Conservation (phyloP, 2,888 invertebrate species). For the Sminthurinus aureus region DNA sequence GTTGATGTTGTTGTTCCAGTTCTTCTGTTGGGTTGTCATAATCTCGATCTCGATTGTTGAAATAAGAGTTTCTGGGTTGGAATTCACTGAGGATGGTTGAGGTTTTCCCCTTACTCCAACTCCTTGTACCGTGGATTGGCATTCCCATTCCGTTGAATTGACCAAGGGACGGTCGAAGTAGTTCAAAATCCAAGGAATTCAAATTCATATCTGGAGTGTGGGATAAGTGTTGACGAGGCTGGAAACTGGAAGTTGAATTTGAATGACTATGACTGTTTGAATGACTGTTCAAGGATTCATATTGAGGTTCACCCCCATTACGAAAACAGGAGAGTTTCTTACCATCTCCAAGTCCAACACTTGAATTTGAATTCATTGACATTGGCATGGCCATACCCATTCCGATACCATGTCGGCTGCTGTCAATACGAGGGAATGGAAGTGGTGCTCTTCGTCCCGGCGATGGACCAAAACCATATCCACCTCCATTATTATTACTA, state of each 20-base stretch:
- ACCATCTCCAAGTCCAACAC: constrained; percentile 7
- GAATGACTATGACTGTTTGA: not conserved
- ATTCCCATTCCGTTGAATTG: constrained; percentile 5
- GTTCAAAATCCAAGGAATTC: constrained; percentile 33
- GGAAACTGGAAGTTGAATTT: no score
- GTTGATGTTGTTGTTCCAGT: not conserved
- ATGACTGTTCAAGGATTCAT: not conserved
- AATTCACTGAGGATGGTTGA: constrained; percentile 47
- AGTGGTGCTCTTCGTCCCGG: constrained; percentile 49
- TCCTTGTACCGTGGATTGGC: not conserved
- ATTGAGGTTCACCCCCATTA: not conserved
- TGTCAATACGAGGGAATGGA: constrained; percentile 40
- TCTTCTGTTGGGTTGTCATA: not conserved
- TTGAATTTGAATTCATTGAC: no score
- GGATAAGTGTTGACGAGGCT: not conserved
- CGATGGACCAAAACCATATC: constrained; percentile 30
- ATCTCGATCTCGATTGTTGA: not conserved
- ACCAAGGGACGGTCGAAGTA: constrained; percentile 18
- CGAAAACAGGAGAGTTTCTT: constrained; percentile 33
- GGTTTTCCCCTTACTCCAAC: constrained; percentile 30
- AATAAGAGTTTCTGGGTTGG: constrained; percentile 43
- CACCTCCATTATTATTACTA: constrained; percentile 19
- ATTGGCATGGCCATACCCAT: not conserved
- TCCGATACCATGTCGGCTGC: not conserved
- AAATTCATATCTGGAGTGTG: constrained; percentile 19